Conservation (phyloP, 1,140 invertebrate species). For the Drosophila takahashii region DNA sequence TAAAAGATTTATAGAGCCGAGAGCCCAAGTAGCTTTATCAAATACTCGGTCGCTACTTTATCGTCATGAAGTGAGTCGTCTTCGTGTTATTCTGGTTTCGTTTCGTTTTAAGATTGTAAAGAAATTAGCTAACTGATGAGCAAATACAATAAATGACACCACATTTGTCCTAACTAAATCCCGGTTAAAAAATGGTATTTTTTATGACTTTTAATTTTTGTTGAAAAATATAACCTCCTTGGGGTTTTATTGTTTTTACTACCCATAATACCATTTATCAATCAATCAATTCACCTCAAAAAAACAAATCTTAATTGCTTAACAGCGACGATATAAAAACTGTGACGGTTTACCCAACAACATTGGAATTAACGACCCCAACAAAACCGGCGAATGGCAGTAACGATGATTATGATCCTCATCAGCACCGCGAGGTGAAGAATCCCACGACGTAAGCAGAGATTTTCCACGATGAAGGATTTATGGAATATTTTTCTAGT, state of each 20-base stretch:
- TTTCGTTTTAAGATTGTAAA: constrained; percentile 23
- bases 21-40: constrained; percentile 61
- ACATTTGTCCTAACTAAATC: constrained; percentile 4
- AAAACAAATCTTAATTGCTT: constrained; percentile 43
- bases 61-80: constrained; percentile 64
- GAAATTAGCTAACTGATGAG: constrained; percentile 50
- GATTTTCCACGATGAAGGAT: constrained; percentile 4
- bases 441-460: constrained; percentile 89
- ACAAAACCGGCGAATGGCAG: constrained; percentile 20
- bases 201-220: constrained; percentile 22
- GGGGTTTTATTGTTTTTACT: constrained; percentile 12
- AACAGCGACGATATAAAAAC: constrained; percentile 51
- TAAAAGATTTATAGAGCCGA: constrained; percentile 67
- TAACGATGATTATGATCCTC: constrained; percentile 87
- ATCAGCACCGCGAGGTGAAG: constrained; percentile 87
- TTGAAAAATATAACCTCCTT: constrained; percentile 4
- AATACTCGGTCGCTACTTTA: constrained; percentile 46
- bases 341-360: constrained; percentile 33
- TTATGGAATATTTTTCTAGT: background rate
- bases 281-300: constrained; percentile 48
- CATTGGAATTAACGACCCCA: constrained; percentile 17
- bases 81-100: constrained; percentile 25
- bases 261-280: constrained; percentile 22
- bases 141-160: constrained; percentile 24
- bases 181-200: background rate